phyloP scores from a whole-genome alignment of 1,140 invertebrate genomes.

The Subanguina moxae region DNA sequence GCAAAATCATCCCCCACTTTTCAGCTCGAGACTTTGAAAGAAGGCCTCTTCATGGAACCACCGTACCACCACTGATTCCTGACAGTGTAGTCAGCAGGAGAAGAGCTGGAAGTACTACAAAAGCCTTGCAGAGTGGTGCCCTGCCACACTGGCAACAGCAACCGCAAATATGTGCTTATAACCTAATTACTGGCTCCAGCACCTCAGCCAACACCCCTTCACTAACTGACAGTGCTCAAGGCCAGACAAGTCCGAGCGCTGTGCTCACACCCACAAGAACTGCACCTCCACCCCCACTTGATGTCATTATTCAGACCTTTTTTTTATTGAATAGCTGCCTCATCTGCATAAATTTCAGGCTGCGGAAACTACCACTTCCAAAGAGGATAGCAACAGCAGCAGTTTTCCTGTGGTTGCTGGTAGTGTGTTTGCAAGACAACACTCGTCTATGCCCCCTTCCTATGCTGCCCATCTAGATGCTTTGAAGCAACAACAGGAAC shows the following conservation, averaged over 20 bases:
- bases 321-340: no score
- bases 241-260: not conserved
- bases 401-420: not conserved
- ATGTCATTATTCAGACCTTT: not conserved
- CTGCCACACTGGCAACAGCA: not conserved
- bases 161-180: not conserved
- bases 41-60: constrained; percentile 37
- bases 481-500: constrained; percentile 18
- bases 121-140: not conserved
- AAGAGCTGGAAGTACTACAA: not conserved
- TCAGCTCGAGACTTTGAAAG: constrained; percentile 40
- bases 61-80: constrained; percentile 30
- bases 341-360: not conserved
- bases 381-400: not conserved
- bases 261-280: constrained; percentile 42
- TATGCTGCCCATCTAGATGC: not conserved
- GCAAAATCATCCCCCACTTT: not conserved
- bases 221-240: not conserved
- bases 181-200: not conserved
- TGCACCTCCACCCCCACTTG: constrained; percentile 41
- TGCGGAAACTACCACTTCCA: not conserved
- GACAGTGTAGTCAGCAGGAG: not conserved
- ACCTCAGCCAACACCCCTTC: not conserved
- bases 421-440: not conserved
- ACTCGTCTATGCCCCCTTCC: not conserved